A percentile compares a stretch with the other conserved stretches of the same genome.
Conservation (phyloP, 2,797 vertebrate genomes). For the Pseudomugil tenellus region DNA sequence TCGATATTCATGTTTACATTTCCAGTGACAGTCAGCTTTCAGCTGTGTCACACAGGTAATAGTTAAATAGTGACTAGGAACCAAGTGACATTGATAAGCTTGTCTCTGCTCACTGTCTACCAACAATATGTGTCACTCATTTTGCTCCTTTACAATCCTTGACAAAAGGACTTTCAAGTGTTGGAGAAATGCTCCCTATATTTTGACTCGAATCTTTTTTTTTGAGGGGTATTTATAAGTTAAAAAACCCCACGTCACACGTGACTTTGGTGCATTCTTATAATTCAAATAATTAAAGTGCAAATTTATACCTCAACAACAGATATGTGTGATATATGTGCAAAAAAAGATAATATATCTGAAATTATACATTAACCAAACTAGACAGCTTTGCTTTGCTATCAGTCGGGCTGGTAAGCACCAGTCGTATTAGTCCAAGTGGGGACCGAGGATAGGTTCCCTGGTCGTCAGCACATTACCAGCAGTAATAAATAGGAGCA, state of each 20-base stretch:
- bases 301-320: conserved; percentile 33
- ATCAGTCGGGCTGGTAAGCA: conserved; percentile 19
- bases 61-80: conserved; percentile 56
- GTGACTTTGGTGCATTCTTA: conserved; percentile 25
- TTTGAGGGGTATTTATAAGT: background rate
- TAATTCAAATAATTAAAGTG: conserved; percentile 44
- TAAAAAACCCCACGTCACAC: conserved; percentile 24
- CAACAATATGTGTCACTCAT: conserved; percentile 18
- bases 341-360: conserved; percentile 18
- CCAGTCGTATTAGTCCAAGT: conserved; percentile 35
- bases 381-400: conserved; percentile 44
- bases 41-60: conserved; percentile 58
- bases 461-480: conserved; percentile 56
- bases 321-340: conserved; percentile 24
- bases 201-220: conserved; percentile 1
- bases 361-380: conserved; percentile 23
- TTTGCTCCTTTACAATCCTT: conserved; percentile 8
- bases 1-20: conserved; percentile 86
- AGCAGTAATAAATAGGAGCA: conserved; percentile 35
- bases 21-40: conserved; percentile 65
- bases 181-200: conserved; percentile 14
- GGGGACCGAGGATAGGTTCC: conserved; percentile 29
- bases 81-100: conserved; percentile 40
- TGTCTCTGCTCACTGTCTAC: conserved; percentile 29
- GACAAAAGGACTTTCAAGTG: conserved; percentile 25